phyloP scores from a whole-genome alignment of 2,113 vertebrate genomes.

The Bothrops jararaca region DNA sequence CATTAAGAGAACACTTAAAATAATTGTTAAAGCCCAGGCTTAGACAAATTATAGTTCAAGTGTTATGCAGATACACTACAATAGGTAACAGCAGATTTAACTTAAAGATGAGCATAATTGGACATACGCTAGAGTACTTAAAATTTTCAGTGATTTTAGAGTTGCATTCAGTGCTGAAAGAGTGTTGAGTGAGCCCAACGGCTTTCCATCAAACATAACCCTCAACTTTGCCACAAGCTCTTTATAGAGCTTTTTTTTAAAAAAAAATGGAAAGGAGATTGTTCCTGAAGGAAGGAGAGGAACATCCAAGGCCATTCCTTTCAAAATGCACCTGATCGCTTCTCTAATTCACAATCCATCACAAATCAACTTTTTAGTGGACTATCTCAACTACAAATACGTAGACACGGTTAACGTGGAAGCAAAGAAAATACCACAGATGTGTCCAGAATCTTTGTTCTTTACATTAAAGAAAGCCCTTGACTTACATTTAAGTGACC shows the following conservation, averaged over 20 bases:
- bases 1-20: conserved; percentile 61
- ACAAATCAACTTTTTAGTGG: not conserved
- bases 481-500: not conserved
- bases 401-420: not conserved
- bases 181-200: conserved; percentile 29
- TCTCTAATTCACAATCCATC: not conserved
- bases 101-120: conserved; percentile 65
- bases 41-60: conserved; percentile 57
- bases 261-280: not conserved
- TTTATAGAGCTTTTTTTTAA: conserved; percentile 29
- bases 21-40: conserved; percentile 55
- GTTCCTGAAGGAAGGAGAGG: not conserved
- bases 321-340: not conserved
- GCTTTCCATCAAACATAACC: conserved; percentile 34
- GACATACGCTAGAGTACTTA: conserved; percentile 62
- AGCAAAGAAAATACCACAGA: not conserved
- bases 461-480: not conserved
- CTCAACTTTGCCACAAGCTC: conserved; percentile 40
- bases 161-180: conserved; percentile 54
- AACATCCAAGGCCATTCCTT: conserved; percentile 10
- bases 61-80: conserved; percentile 56
- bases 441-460: not conserved
- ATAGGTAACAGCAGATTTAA: conserved; percentile 58
- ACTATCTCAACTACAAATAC: not conserved
- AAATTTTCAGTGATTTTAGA: conserved; percentile 56